Conservation (phyloP, 2,888 invertebrate genomes). For the Eumacrocentrus americanus region DNA sequence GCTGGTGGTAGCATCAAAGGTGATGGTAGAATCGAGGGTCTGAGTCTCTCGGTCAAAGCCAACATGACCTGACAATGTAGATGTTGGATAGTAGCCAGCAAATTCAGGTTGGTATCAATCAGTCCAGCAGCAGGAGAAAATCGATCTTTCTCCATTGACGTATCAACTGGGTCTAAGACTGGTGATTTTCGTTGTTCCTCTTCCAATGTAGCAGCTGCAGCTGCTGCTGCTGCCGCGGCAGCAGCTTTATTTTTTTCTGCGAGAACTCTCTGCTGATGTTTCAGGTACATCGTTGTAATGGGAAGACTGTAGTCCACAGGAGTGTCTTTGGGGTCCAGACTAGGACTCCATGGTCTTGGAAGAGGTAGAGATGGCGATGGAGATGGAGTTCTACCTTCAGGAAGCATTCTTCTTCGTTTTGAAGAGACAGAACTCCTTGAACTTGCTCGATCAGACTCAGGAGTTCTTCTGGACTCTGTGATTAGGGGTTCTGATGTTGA, state of each 20-base stretch:
- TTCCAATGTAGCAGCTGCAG: slow-evolving; percentile 57
- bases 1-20: slow-evolving; percentile 49
- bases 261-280: slow-evolving; percentile 78
- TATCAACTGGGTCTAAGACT: slow-evolving; percentile 6
- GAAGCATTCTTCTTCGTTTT: slow-evolving; percentile 54
- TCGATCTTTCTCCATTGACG: slow-evolving; percentile 43
- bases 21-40: slow-evolving; percentile 50
- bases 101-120: slow-evolving; percentile 58
- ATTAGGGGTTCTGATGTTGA: slow-evolving; percentile 53
- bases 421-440: slow-evolving; percentile 56
- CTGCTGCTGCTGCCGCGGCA: slow-evolving; percentile 44
- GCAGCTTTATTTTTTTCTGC: slow-evolving; percentile 67
- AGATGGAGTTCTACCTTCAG: slow-evolving; percentile 57
- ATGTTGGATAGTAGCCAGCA: slow-evolving; percentile 58
- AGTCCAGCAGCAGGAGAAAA: slow-evolving; percentile 56
- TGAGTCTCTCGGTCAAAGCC: slow-evolving; percentile 56
- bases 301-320: slow-evolving; percentile 82
- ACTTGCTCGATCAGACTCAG: slow-evolving; percentile 63
- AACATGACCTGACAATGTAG: slow-evolving; percentile 60
- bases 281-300: slow-evolving; percentile 88
- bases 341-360: slow-evolving; percentile 57
- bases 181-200: slow-evolving; percentile 30
- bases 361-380: slow-evolving; percentile 52
- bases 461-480: slow-evolving; percentile 61
- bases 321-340: slow-evolving; percentile 54